Conservation (phyloP, 2,113 vertebrate genomes). For the Rhombomys opimus region DNA sequence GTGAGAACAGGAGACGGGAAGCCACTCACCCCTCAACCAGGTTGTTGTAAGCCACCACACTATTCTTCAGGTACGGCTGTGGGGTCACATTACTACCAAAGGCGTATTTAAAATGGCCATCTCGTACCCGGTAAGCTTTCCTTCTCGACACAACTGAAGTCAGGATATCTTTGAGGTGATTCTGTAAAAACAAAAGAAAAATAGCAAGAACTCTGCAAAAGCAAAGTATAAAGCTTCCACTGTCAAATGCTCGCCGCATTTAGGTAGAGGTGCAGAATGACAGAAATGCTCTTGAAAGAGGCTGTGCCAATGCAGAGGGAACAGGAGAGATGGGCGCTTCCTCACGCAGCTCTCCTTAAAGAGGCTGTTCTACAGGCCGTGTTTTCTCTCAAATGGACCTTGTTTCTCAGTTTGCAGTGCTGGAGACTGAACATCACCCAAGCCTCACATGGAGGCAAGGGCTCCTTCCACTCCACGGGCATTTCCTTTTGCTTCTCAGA, state of each 20-base stretch:
- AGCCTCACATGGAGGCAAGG: not conserved
- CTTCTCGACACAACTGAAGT: conserved; percentile 94
- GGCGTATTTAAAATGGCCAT: conserved; percentile 95
- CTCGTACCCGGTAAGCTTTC: conserved; percentile 94
- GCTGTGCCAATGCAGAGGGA: too few relatives aligned
- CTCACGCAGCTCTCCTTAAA: not conserved
- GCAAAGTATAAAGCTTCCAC: not conserved
- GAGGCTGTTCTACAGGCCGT: not conserved
- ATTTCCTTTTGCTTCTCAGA: not conserved
- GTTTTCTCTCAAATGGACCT: not conserved
- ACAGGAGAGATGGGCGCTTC: fast-evolving
- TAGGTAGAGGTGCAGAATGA: not conserved
- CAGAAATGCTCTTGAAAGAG: fast-evolving
- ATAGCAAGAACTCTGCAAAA: not conserved
- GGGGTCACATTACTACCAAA: conserved; percentile 95
- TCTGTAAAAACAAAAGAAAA: conserved; percentile 85
- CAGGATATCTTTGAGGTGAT: conserved; percentile 97
- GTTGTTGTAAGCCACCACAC: conserved; percentile 94
- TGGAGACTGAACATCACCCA: not conserved
- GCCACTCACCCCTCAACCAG: conserved; percentile 91
- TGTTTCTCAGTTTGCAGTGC: not conserved
- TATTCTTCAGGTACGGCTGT: conserved; percentile 97
- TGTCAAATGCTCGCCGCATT: not conserved
- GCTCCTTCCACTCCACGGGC: too few relatives aligned
- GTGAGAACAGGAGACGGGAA: fast-evolving